A percentile compares a stretch with the other conserved stretches of the same genome.
Evolutionary conservation across 2,888 invertebrate genomes (phyloP).

Genomic region (Apodemia hepburni): DNA sequence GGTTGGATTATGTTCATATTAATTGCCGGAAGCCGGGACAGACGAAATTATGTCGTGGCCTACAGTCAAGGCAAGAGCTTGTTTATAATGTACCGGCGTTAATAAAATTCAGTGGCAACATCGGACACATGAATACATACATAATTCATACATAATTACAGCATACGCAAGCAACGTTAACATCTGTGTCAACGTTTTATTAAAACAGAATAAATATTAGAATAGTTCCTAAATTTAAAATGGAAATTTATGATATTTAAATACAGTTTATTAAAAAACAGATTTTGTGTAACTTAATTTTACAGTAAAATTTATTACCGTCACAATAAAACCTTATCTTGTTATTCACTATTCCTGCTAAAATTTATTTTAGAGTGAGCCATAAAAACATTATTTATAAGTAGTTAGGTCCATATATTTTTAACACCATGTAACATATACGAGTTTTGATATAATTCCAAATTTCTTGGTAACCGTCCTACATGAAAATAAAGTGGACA

Average conservation of each 20-base stretch:
- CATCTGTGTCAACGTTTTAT: conserved; percentile 12
- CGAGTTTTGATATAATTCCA: no score
- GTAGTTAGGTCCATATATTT: no score
- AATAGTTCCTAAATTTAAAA: neutral
- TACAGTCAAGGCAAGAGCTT: conserved; percentile 19
- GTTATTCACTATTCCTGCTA: no score
- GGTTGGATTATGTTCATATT: conserved; percentile 32
- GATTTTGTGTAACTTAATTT: neutral
- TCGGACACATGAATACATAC: conserved; percentile 7
- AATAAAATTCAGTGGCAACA: conserved; percentile 10
- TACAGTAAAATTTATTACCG: no score
- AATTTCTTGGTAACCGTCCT: no score
- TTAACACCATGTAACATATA: no score
- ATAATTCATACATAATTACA: conserved; percentile 10
- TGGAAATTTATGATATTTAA: neutral
- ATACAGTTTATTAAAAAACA: neutral
- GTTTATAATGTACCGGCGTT: conserved; percentile 13
- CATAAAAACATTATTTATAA: no score
- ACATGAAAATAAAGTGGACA: no score
- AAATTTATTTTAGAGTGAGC: no score
- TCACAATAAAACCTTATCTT: no score
- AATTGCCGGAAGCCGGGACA: conserved; percentile 32
- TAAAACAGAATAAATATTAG: conserved; percentile 6
- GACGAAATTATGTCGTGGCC: conserved; percentile 24
- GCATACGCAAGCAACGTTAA: conserved; percentile 2